phyloP scores from a whole-genome alignment of 2,888 invertebrate genomes.

The Dolomedes plantarius region DNA sequence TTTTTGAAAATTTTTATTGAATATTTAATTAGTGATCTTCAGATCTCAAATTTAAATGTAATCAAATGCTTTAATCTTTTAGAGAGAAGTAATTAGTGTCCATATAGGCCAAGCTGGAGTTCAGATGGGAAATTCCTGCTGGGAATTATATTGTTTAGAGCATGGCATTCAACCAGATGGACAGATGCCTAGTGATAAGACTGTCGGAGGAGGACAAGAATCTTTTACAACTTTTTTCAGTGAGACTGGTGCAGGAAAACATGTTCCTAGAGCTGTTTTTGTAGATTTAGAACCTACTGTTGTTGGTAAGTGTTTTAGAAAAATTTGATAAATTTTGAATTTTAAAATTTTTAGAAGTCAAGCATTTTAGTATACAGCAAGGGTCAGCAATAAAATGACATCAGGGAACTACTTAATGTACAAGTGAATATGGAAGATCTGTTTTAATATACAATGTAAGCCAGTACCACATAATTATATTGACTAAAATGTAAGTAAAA shows the following conservation, averaged over 20 bases:
- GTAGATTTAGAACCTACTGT: slow-evolving; percentile 30
- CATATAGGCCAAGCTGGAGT: slow-evolving; percentile 22
- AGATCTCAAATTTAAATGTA: no score
- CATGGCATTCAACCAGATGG: slow-evolving; percentile 79
- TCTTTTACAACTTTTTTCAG: slow-evolving; percentile 31
- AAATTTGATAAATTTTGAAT: no score
- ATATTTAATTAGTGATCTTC: no score
- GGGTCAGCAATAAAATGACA: no score
- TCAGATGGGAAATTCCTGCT: slow-evolving; percentile 20
- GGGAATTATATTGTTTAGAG: slow-evolving; percentile 74
- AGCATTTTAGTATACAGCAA: no score
- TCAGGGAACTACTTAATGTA: no score
- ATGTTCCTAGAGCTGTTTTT: slow-evolving; percentile 30
- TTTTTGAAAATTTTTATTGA: no score
- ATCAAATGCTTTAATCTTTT: neutral
- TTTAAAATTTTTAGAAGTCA: no score
- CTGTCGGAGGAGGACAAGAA: neutral
- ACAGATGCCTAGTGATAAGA: slow-evolving; percentile 89
- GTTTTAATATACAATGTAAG: no score
- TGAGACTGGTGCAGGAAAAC: slow-evolving; percentile 22
- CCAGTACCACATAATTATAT: no score
- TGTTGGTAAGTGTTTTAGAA: neutral
- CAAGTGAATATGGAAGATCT: no score
- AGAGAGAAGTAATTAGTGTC: slow-evolving; percentile 20
- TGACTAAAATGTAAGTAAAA: no score